phyloP scores from a whole-genome alignment of 1,140 invertebrate species.

The Phocides pigmalion region DNA sequence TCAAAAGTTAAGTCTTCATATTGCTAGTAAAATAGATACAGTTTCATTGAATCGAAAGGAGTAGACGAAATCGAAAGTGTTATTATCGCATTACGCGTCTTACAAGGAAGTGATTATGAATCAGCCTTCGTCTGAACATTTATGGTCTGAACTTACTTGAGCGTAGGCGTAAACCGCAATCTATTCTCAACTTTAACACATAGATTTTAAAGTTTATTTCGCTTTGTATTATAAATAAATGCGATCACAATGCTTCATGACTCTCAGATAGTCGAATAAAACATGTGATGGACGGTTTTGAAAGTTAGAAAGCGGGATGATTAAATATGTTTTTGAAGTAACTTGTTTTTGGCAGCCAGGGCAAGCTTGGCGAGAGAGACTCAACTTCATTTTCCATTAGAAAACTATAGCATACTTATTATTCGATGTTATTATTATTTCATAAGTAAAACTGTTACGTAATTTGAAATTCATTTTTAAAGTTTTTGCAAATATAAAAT shows the following conservation, averaged over 20 bases:
- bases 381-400: too few species aligned
- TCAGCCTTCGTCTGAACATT: constrained; percentile 28
- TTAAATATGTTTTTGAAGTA: constrained; percentile 1
- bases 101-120: constrained; percentile 41
- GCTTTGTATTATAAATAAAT: neutral
- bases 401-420: too few species aligned
- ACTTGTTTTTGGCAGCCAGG: neutral
- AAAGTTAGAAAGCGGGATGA: constrained; percentile 52
- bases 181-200: constrained; percentile 5
- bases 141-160: constrained; percentile 5
- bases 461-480: too few species aligned
- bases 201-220: neutral
- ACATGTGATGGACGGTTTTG: constrained; percentile 19
- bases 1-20: too few species aligned
- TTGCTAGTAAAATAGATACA: neutral
- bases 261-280: constrained; percentile 8
- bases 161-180: constrained; percentile 4
- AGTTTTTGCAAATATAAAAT: too few species aligned
- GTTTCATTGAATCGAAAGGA: constrained; percentile 6
- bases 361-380: neutral
- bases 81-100: constrained; percentile 20
- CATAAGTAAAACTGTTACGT: too few species aligned
- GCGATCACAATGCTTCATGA: constrained; percentile 1
- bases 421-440: too few species aligned
- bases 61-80: constrained; percentile 22